These are phyloP conservation scores for Podilymbus podiceps DNA, from an alignment of 2,113 vertebrate genomes.

Conservation along the genomic window DNA sequence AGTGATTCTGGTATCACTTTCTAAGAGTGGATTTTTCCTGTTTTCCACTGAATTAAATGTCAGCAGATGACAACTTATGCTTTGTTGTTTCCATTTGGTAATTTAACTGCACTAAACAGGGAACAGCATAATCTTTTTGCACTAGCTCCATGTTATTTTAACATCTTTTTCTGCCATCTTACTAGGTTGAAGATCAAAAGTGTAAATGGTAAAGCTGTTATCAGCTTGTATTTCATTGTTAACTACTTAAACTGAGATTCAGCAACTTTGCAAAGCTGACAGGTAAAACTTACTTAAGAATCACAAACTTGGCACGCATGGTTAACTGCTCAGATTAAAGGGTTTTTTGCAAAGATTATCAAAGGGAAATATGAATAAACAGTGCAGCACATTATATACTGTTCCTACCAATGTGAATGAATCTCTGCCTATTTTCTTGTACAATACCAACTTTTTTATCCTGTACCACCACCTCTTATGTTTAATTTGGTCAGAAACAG, in stretches of 20 bases:
- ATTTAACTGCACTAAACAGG: not conserved
- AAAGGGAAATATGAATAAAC: not conserved
- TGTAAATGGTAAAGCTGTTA: not conserved
- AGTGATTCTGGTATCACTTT: not conserved
- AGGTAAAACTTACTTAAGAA: not conserved
- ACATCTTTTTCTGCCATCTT: not conserved
- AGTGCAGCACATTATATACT: not conserved
- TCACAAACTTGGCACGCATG: not conserved
- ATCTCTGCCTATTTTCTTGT: not conserved
- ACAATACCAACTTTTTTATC: not conserved
- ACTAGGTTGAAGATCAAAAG: not conserved
- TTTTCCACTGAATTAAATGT: constrained; percentile 49
- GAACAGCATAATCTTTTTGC: not conserved
- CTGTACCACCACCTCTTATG: not conserved
- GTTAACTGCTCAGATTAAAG: not conserved
- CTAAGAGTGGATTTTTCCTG: not conserved
- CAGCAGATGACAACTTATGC: constrained; percentile 36
- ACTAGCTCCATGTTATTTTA: not conserved
- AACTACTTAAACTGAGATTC: not conserved
- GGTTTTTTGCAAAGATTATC: not conserved
- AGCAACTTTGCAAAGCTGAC: not conserved
- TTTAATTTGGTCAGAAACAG: not conserved
- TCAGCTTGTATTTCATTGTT: not conserved
- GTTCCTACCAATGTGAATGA: not conserved
- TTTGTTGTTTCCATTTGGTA: constrained; percentile 7